A percentile compares a stretch with the other conserved stretches of the same genome.
These are phyloP conservation scores for Notiomystis cincta DNA, from an alignment of 2,113 vertebrate genomes.

Conservation along the genomic window DNA sequence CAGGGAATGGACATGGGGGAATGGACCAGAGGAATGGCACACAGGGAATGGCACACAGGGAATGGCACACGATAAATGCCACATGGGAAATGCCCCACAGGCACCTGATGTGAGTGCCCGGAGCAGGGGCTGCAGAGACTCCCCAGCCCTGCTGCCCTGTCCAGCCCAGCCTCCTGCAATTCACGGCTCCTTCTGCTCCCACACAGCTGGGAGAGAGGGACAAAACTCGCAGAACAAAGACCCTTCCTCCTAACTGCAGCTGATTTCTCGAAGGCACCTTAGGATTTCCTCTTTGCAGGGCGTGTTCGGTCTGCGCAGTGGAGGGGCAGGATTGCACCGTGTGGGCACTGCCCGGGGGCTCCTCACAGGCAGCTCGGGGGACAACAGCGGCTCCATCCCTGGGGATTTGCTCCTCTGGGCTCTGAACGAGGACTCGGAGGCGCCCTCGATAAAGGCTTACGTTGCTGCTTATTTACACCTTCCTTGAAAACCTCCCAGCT, in stretches of 20 bases:
- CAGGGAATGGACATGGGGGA: background rate
- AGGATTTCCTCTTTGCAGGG: no score
- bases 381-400: rapidly evolving
- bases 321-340: rapidly evolving
- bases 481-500: background rate
- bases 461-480: background rate
- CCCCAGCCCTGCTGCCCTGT: background rate
- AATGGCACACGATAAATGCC: background rate
- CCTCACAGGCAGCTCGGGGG: background rate
- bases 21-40: no score
- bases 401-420: background rate
- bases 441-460: rapidly evolving
- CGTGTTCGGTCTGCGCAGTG: no score
- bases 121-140: background rate
- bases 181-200: background rate
- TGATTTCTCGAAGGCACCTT: background rate
- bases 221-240: rapidly evolving
- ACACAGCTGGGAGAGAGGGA: rapidly evolving
- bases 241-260: background rate
- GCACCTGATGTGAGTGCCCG: background rate
- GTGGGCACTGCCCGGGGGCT: rapidly evolving
- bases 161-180: rapidly evolving
- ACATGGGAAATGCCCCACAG: background rate
- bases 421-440: rapidly evolving
- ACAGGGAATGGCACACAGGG: rapidly evolving